These are phyloP conservation scores for Diachasma alloeum DNA, from an alignment of 1,140 invertebrate genomes.

Conservation along the genomic window DNA sequence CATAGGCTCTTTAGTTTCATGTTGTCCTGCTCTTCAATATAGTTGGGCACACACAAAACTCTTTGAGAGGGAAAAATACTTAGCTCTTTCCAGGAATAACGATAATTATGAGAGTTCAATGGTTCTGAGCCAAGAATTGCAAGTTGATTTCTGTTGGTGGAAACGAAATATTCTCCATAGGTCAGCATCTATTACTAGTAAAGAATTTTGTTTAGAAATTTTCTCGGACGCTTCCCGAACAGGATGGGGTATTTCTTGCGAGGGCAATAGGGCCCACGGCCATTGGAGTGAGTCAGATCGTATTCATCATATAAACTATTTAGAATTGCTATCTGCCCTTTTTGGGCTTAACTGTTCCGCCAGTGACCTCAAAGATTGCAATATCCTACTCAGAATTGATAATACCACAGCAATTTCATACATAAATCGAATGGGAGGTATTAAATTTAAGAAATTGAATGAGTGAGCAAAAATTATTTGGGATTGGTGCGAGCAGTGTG, in stretches of 20 bases:
- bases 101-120: conserved; percentile 8
- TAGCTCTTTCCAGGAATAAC: neutral
- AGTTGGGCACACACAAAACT: neutral
- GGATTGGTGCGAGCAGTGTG: conserved; percentile 19
- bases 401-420: conserved; percentile 31
- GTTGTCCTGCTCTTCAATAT: neutral
- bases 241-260: neutral
- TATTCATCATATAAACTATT: conserved; percentile 11
- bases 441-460: neutral
- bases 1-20: conserved; percentile 15
- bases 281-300: conserved; percentile 6
- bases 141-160: conserved; percentile 19
- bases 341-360: conserved; percentile 26
- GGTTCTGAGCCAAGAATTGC: neutral
- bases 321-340: conserved; percentile 17
- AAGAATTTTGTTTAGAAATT: neutral
- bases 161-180: neutral
- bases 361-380: neutral
- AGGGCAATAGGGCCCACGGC: neutral
- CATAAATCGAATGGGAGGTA: conserved; percentile 24
- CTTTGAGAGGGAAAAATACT: neutral
- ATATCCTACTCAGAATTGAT: conserved; percentile 25
- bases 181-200: too few species aligned
- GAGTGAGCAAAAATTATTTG: conserved; percentile 15
- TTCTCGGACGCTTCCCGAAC: neutral